Conservation (phyloP, 2,888 invertebrate genomes). For the Ceraclea dissimilis region DNA sequence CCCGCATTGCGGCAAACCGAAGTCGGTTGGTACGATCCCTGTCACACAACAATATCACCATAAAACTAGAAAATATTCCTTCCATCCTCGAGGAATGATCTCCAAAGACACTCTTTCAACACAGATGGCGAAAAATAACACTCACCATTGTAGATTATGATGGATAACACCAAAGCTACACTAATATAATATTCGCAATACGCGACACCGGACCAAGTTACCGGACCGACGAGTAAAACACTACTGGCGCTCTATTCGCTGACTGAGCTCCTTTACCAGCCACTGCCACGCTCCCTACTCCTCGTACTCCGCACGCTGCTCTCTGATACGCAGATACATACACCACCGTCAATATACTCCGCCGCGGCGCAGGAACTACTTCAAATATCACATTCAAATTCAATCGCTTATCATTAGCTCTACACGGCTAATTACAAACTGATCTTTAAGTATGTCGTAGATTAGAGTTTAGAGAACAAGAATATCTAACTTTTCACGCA, state of each 20-base stretch:
- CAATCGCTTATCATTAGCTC: conserved; percentile 2
- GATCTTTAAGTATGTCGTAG: neutral
- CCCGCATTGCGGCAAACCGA: conserved; percentile 48
- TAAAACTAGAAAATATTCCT: conserved; percentile 42
- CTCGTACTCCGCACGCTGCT: neutral
- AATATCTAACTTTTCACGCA: neutral
- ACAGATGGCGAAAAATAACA: conserved; percentile 43
- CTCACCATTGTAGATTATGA: conserved; percentile 54
- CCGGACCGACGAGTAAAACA: conserved; percentile 49
- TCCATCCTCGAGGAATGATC: conserved; percentile 32
- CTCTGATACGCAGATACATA: conserved; percentile 31
- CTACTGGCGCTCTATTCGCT: conserved; percentile 49
- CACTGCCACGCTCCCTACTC: neutral
- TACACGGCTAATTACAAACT: neutral
- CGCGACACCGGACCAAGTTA: conserved; percentile 49
- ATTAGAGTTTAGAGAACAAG: neutral
- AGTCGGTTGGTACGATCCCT: conserved; percentile 36
- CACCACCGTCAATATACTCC: conserved; percentile 20
- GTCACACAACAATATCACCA: conserved; percentile 40
- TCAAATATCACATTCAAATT: conserved; percentile 11
- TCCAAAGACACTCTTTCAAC: conserved; percentile 38
- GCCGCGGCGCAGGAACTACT: conserved; percentile 21
- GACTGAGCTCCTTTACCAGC: conserved; percentile 32
- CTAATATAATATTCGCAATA: conserved; percentile 48
- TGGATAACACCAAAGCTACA: conserved; percentile 52